Percentiles rank a stretch among this genome's conserved stretches.
Conservation (phyloP, 1,140 invertebrate genomes). For the Leptestheria dahalacensis region DNA sequence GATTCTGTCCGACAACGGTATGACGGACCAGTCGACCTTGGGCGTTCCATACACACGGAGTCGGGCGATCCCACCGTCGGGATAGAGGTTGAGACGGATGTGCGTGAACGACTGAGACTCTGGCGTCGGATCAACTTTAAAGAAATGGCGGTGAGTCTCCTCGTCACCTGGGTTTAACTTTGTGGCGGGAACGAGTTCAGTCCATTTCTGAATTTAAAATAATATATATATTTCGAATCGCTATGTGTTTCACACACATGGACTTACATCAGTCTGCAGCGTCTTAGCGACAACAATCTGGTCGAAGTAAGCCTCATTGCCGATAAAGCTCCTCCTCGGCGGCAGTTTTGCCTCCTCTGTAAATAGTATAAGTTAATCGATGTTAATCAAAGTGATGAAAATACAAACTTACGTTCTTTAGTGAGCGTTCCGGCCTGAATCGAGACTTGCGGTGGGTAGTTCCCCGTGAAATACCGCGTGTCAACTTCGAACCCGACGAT, state of each 20-base stretch:
- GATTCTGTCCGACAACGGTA: constrained; percentile 20
- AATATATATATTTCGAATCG: background rate
- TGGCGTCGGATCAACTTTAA: constrained; percentile 23
- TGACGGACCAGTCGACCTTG: constrained; percentile 10
- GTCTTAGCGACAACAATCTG: constrained; percentile 32
- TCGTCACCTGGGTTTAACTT: constrained; percentile 37
- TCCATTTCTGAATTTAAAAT: constrained; percentile 32
- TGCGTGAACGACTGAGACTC: constrained; percentile 33
- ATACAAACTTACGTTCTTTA: constrained; percentile 29
- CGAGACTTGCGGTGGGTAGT: constrained; percentile 44
- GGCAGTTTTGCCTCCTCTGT: constrained; percentile 37
- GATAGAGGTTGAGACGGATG: constrained; percentile 43
- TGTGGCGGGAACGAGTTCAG: constrained; percentile 38
- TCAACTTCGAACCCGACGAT: constrained; percentile 44
- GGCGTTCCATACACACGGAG: constrained; percentile 42
- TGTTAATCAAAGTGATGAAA: background rate
- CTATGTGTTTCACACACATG: too few species aligned
- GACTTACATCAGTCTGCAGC: constrained; percentile 32
- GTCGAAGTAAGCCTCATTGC: constrained; percentile 33
- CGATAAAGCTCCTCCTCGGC: constrained; percentile 30
- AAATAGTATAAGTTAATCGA: constrained; percentile 12
- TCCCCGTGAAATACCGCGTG: constrained; percentile 49
- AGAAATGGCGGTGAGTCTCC: constrained; percentile 40
- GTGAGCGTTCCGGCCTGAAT: constrained; percentile 41
- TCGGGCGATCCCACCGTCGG: constrained; percentile 49